Conservation (phyloP, 2,797 vertebrate species). For the Columba guinea region DNA sequence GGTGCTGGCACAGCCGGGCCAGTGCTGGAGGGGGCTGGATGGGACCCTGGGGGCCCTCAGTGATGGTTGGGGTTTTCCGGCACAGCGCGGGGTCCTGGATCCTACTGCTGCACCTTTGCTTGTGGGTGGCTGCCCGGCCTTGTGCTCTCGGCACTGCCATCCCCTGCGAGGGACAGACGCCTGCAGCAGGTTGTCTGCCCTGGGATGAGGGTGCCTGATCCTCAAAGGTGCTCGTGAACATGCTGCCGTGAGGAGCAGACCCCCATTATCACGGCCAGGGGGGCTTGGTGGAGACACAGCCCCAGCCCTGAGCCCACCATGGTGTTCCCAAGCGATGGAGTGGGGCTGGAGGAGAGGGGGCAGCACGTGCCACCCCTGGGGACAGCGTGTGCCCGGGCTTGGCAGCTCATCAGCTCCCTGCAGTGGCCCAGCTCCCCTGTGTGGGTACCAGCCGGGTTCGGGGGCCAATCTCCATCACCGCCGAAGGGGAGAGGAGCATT, state of each 20-base stretch:
- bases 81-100: fast-evolving
- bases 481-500: not conserved
- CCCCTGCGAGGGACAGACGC: not conserved
- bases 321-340: fast-evolving
- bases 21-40: not conserved
- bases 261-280: not conserved
- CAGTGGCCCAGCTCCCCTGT: not conserved
- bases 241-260: not conserved
- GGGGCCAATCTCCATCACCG: fast-evolving
- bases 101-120: not conserved
- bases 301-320: fast-evolving
- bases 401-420: not conserved
- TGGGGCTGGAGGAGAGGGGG: not conserved
- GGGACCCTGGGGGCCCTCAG: not conserved
- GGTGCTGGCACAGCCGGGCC: not conserved
- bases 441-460: fast-evolving
- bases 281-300: fast-evolving
- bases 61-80: not conserved
- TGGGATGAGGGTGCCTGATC: not conserved
- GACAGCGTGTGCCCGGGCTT: not conserved
- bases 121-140: not conserved
- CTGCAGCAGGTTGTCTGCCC: not conserved
- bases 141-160: not conserved
- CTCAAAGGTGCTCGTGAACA: not conserved
- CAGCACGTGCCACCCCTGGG: not conserved